Base-by-base conservation (phyloP, 2,797 vertebrate genomes). In the Ciconia nigra region DNA sequence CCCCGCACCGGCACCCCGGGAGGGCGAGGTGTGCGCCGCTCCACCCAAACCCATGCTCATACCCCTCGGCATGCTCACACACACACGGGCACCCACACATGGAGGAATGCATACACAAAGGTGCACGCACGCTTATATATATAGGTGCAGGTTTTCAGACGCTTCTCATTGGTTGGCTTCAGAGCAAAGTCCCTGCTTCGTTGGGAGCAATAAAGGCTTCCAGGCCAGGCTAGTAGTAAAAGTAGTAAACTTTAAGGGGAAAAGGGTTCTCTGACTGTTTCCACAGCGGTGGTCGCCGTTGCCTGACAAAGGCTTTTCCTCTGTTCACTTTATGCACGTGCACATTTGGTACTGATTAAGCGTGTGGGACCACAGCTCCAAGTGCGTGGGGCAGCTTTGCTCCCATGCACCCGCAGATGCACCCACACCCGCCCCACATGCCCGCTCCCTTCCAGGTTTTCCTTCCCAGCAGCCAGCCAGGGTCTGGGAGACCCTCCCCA, bases 331-430 rank as follows among this genome's bases (percentile, higher is more conserved):
- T 26, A 55, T 26, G 21, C 63, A 61, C 28, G 2, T 8, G 73
- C 81, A 94, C 94, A 93, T 95, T 97, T 96, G 95, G 92, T 89
- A 93, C 90, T 95, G 77, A 92, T 96, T 95, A 97, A 76, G 42
- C 0, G 2, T 57, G 44, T n/a, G 59, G 57, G 83, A 37, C 89
- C 55, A 72, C 61, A 81, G 85, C 54, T 92, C 47, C 41, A 55
- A 80, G 44, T 0, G 0, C 3, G 2, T 41, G 79, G 83, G 58
- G 90, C 88, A 79, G 70, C 81, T 89, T 59, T 55, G 77, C 92
- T 90, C 61, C 61, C 54, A 24, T 2, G 19, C 65, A 59, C 52
- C 35, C 24, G 0, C 37, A 62, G 47, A 71, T 57, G 83, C 26
- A 74, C 44, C 71, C 83, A 42, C 63, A 39, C 37, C 51, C 18